Evolutionary conservation across 1,140 invertebrate genomes (phyloP), one percentile per base, ranked within the genome.

Genomic region (Varroa destructor): DNA sequence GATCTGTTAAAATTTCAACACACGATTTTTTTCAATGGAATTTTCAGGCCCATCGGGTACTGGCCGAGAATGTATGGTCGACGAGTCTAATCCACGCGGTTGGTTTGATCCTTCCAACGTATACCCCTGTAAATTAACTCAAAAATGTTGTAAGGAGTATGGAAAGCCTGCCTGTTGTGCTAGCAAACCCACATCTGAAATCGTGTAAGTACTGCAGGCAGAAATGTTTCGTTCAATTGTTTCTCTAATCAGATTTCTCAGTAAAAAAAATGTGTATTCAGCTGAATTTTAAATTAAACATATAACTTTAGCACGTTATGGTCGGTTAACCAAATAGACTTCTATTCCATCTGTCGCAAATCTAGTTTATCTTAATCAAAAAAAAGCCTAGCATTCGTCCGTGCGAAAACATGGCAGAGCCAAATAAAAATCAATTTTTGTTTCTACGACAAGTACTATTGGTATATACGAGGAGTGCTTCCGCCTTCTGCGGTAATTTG

Each of bases 71-170:
- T 76, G 76, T 43, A 72, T 76, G 70, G 74, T 76, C 43, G 72
- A 76, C 37, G 61, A 40, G 1, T 70, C 71, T 6, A 51, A 51
- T 51, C 46, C 46, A 51, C 72, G 64, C 43, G 76, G 76, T 25
- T 76, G 73, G 73, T 73, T 61, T 8, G 76, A 77, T 70, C 75
- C 75, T 6, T 73, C 73, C 43, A 77, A 77, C 70, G 73, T 77
- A 37, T 77, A 77, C 56, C 72, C 73, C 40, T 77, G 76, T 51
- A 71, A 73, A 58, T 56, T 64, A 8, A 72, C 71, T 42, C 71
- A 75, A 55, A 74, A 73, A 46, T 77, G 76, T 70, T 77, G 76
- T 57, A 72, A 74, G 56, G 76, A 77, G 71, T 77, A 74, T 73
- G 71, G 72, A 56, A 77, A 76, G 43, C 76, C 76, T 4, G 75